These are phyloP conservation scores for Aphelenchoides bicaudatus DNA, from an alignment of 2,888 invertebrate genomes.

Conservation along the genomic window DNA sequence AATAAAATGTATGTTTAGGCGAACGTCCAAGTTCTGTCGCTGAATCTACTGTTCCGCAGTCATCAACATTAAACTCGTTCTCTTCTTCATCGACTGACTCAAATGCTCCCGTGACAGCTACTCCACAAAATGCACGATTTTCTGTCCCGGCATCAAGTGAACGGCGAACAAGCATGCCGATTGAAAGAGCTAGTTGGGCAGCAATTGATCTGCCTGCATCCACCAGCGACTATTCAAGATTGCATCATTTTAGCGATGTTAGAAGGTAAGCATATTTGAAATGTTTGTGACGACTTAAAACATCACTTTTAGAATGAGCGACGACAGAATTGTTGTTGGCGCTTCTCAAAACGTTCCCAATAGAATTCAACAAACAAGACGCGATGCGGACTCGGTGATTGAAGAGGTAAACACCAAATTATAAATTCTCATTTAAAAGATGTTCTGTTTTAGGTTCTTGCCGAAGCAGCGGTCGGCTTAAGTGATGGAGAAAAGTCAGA, in stretches of 20 bases:
- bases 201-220: too few relatives aligned
- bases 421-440: conserved; percentile 23
- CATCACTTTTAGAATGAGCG: conserved; percentile 23
- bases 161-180: conserved; percentile 4
- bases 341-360: conserved; percentile 31
- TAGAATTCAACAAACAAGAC: conserved; percentile 40
- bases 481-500: background rate
- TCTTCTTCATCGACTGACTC: background rate
- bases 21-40: background rate
- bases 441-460: too few relatives aligned
- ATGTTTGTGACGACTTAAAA: background rate
- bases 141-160: background rate
- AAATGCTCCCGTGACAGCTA: background rate
- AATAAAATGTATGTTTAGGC: background rate
- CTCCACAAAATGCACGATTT: background rate
- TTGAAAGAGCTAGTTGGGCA: conserved; percentile 24
- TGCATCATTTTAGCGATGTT: too few relatives aligned
- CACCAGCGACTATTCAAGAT: too few relatives aligned
- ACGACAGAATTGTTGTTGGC: conserved; percentile 26
- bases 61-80: conserved; percentile 5
- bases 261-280: too few relatives aligned
- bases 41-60: conserved; percentile 4
- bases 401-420: too few relatives aligned
- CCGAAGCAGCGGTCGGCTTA: conserved; percentile 15
- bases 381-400: conserved; percentile 53